Conservation (phyloP, 2,797 vertebrate species). For the Sebastes trivittatus region DNA sequence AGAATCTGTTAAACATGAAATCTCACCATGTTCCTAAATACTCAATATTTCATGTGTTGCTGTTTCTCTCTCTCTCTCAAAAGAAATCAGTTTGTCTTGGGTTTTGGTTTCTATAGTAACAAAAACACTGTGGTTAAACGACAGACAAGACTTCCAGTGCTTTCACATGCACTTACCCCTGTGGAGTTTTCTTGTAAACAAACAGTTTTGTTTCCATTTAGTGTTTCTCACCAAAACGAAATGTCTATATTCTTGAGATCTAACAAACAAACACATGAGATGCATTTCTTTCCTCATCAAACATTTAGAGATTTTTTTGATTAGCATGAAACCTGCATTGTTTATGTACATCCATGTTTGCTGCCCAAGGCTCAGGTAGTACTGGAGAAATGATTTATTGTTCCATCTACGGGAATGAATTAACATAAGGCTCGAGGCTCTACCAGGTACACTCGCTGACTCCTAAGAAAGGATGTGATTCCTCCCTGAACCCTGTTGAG, state of each 20-base stretch:
- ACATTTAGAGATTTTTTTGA: background rate
- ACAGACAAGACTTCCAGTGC: background rate
- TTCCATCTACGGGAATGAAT: background rate
- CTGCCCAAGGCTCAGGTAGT: background rate
- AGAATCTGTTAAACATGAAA: background rate
- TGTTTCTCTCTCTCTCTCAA: background rate
- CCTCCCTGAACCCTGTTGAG: background rate
- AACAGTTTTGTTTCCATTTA: background rate
- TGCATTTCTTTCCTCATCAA: background rate
- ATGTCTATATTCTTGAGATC: background rate
- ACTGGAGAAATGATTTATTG: background rate
- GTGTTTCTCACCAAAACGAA: background rate
- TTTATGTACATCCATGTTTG: background rate
- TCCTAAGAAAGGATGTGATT: background rate
- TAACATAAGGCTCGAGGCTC: background rate
- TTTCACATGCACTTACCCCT: background rate
- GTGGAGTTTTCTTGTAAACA: background rate
- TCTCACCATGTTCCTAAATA: background rate
- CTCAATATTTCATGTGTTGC: background rate
- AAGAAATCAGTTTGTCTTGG: background rate
- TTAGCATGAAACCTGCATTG: background rate
- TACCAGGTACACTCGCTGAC: background rate
- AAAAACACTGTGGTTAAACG: background rate
- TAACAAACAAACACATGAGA: background rate
- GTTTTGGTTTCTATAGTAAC: slow-evolving; percentile 3